Evolutionary conservation across 64 coral and sea anemone species (phyloP), one percentile per base, ranked within the genome.

Genomic region (Acropora tenuis): DNA sequence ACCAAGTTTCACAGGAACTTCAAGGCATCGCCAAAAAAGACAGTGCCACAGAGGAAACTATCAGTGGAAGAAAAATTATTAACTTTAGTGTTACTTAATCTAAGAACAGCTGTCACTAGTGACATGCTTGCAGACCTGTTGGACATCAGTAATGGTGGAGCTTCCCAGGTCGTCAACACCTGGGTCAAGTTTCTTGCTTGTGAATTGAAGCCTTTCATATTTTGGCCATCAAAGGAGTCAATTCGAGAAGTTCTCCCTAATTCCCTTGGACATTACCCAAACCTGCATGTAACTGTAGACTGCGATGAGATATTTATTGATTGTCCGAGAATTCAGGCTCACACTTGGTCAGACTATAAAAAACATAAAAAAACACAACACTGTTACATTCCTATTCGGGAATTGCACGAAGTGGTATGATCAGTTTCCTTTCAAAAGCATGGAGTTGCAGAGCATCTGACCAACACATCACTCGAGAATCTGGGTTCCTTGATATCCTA

Each of bases 391-490:
- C 52, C 90, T 85, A 30, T 17, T 80, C 77, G 66, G 72, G 90
- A 52, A 92, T 92, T 85, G 15, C 90, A 83, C 80, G 80, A 58
- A 76, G 75, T 91, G 89, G 90, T 75, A 83, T 63, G 81, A 85
- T 86, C 47, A 92, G 46, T 77, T 92, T 92, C 75, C 69, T 93
- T 52, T 93, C 92, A 69, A 93, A 93, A 80, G 85, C 77, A 73
- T 88, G 92, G 78, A 78, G 78, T 74, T 77, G 85, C 41, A 58
- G 92, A 73, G 85, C 77, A 53, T 93, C 92, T 75, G 86, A 93
- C 86, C 73, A 84, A 88, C 78, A 74, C 48, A 93, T 93, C 75
- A 77, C 78, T 41, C 52, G 63, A 82, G 69, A 93, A 68, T 88
- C 86, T 3, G 92, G 92, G 19, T 63, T 93, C 55, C 61, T 88